phyloP scores from a whole-genome alignment of 2,888 invertebrate species.

The Branchinecta sandiegonensis region DNA sequence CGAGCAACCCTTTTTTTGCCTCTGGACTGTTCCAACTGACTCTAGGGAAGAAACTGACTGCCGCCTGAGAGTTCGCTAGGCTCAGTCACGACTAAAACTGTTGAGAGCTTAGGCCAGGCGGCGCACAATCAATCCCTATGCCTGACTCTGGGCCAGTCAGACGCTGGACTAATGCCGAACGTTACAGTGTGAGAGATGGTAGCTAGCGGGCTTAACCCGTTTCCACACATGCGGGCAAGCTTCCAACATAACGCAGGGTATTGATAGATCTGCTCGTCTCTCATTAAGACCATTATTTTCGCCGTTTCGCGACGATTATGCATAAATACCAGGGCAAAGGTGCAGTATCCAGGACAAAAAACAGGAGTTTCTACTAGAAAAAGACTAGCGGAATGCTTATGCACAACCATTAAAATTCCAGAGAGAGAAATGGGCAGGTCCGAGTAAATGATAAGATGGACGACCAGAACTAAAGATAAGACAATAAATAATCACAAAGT shows the following conservation, averaged over 20 bases:
- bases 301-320: no score
- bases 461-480: no score
- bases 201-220: slow-evolving; percentile 10
- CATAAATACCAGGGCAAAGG: no score
- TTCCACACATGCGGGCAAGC: not conserved
- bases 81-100: slow-evolving; percentile 11
- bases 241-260: not conserved
- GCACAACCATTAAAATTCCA: no score
- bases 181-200: slow-evolving; percentile 8
- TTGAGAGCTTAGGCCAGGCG: slow-evolving; percentile 4
- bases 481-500: no score
- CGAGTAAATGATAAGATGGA: no score
- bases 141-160: slow-evolving; percentile 5
- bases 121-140: slow-evolving; percentile 10
- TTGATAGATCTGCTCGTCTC: no score
- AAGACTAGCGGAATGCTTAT: no score
- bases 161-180: slow-evolving; percentile 3
- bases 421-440: no score
- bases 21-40: not conserved
- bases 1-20: slow-evolving; percentile 9
- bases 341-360: no score
- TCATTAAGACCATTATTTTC: no score
- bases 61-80: not conserved
- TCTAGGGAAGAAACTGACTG: not conserved
- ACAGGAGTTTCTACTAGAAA: no score